Evolutionary conservation across 2,797 vertebrate species (phyloP).

Genomic region (Pseudochaenichthys georgianus): DNA sequence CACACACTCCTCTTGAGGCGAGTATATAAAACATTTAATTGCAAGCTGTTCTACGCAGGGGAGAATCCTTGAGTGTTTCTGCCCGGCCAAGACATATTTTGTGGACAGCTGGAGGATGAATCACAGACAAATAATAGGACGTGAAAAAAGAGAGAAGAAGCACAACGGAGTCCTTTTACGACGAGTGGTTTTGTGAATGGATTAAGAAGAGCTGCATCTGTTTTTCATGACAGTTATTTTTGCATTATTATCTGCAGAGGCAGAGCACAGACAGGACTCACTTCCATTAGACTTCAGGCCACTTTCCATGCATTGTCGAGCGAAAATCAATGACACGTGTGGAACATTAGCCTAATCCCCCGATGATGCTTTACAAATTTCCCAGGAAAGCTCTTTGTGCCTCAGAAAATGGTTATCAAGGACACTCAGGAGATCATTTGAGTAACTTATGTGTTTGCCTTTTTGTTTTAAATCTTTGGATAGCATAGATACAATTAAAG

Average conservation of each 20-base stretch:
- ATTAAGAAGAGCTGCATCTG: conserved; percentile 26
- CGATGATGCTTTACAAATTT: conserved; percentile 65
- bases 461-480: neutral
- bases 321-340: conserved; percentile 60
- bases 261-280: conserved; percentile 33
- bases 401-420: conserved; percentile 22
- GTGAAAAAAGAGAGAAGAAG: conserved; percentile 29
- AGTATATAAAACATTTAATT: conserved; percentile 76
- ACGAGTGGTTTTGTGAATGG: conserved; percentile 36
- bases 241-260: conserved; percentile 31
- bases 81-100: conserved; percentile 59
- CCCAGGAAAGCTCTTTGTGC: conserved; percentile 35
- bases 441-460: neutral
- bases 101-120: conserved; percentile 77
- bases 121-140: conserved; percentile 58
- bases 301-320: conserved; percentile 31
- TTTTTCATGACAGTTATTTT: conserved; percentile 40
- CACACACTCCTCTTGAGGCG: conserved; percentile 57
- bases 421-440: conserved; percentile 9
- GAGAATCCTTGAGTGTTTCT: conserved; percentile 65
- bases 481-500: too few relatives aligned
- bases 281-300: conserved; percentile 46
- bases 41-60: conserved; percentile 51
- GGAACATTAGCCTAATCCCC: conserved; percentile 58
- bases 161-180: conserved; percentile 16